phyloP scores from a whole-genome alignment of 2,888 invertebrate species.

The Sinotaia quadrata region DNA sequence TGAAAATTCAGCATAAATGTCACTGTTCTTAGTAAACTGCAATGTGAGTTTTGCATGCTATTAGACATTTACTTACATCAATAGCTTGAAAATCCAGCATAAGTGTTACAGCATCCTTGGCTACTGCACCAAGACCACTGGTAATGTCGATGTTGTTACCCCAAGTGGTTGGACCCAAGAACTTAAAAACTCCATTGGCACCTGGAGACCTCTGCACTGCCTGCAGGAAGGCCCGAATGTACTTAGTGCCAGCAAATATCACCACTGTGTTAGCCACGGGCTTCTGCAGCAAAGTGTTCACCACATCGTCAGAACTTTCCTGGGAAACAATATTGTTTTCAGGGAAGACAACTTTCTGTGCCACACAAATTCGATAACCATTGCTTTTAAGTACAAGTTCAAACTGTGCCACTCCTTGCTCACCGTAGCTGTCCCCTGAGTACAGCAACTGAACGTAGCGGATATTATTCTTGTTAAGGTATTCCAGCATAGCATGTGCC shows the following conservation, averaged over 20 bases:
- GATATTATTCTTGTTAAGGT: constrained; percentile 69
- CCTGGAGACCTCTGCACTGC: constrained; percentile 44
- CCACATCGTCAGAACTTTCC: constrained; percentile 56
- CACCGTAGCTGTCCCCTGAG: constrained; percentile 56
- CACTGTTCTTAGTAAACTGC: no score
- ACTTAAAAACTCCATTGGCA: constrained; percentile 46
- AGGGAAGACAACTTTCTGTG: constrained; percentile 57
- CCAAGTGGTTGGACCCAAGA: constrained; percentile 25
- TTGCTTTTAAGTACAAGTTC: constrained; percentile 21
- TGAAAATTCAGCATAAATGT: constrained; percentile 17
- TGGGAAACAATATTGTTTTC: constrained; percentile 48
- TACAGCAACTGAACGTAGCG: constrained; percentile 69
- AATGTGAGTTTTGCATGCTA: no score
- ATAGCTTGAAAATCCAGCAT: constrained; percentile 15
- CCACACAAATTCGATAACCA: constrained; percentile 60
- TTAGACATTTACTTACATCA: neutral
- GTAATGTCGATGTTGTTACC: constrained; percentile 8
- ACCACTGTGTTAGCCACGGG: constrained; percentile 64
- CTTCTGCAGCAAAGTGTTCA: constrained; percentile 52
- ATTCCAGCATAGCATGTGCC: constrained; percentile 64
- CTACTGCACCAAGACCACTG: neutral
- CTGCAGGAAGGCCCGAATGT: constrained; percentile 56
- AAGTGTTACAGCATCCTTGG: constrained; percentile 20
- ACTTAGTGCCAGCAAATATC: constrained; percentile 55
- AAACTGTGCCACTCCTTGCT: constrained; percentile 50